Evolutionary conservation across 2,113 vertebrate genomes (phyloP), one percentile per base, ranked within the genome.

Genomic region (Paramormyrops kingsleyae): DNA sequence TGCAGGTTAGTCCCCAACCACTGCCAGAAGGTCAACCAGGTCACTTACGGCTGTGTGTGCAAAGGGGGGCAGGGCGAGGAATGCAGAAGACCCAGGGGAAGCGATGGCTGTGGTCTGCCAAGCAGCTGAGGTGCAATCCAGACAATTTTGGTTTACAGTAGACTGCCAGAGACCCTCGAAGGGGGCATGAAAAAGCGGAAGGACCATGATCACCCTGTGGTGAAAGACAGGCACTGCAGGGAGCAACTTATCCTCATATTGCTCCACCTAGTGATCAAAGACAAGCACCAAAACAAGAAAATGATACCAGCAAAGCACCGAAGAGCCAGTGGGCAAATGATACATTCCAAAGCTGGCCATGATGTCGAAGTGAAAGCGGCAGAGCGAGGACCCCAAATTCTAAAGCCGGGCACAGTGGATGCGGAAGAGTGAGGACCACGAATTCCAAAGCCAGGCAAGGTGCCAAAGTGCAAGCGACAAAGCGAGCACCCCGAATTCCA

Each of bases 391-490:
- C 52, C 52, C 52, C 17, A 19, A 53, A 53, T 53, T 53, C 17
- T 2, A 53, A 53, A 53, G 17, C 52, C 1, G 4, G 15, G 52
- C 52, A 53, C 4, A 1, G 52, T 5, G 52, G 27, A 74, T 0
- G 66, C 0, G 27, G 27, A 1, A 15, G 9, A 35, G n/a, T 4
- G 0, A 4, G 3, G 66, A 74, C 12, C 27, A 3, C 27, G 2
- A 62, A n/a, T 62, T n/a, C 21, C n/a, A 66, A 66, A 66, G 0
- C 56, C 0, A 2, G 21, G 56, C 21, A 59, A 0, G 0, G 21
- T 24, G 56, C 7, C 0, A 0, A 24, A 59, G 6, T 24, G 56
- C 0, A 59, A 0, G 24, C 0, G 19, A 7, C 2, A 1, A 0
- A 24, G 7, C 0, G 2, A 0, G 19, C 0, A 59, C 21, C 56